Conservation (phyloP, 2,113 vertebrate genomes). For the Elgaria multicarinata region DNA sequence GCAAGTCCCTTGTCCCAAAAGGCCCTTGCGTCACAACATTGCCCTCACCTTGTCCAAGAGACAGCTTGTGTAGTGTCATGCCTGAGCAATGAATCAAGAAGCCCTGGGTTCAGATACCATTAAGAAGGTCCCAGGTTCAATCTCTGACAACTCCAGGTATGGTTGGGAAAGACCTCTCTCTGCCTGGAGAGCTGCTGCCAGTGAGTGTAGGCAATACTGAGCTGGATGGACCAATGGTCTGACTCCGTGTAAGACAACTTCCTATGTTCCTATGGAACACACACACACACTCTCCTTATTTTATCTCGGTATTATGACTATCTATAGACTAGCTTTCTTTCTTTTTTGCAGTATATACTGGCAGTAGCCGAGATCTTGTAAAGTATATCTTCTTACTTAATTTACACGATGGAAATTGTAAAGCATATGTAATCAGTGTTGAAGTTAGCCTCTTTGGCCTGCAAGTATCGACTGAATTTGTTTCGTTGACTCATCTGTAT, state of each 20-base stretch:
- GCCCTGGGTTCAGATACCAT: background rate
- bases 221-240: background rate
- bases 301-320: background rate
- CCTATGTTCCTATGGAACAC: background rate
- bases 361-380: background rate
- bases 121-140: background rate
- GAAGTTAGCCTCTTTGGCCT: conserved; percentile 13
- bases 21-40: no score
- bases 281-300: background rate
- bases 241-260: background rate
- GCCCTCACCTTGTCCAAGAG: no score
- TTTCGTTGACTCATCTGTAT: conserved; percentile 13
- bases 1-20: no score
- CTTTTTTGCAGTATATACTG: background rate
- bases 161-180: background rate
- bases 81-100: no score
- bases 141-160: background rate
- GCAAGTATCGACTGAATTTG: background rate
- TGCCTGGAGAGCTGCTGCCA: background rate
- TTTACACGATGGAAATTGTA: conserved; percentile 10
- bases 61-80: no score
- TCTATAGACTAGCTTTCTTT: background rate
- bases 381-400: background rate
- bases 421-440: background rate
- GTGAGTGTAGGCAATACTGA: background rate